Base-by-base conservation (phyloP, 2,888 invertebrate genomes). In the Brassicogethes aeneus region DNA sequence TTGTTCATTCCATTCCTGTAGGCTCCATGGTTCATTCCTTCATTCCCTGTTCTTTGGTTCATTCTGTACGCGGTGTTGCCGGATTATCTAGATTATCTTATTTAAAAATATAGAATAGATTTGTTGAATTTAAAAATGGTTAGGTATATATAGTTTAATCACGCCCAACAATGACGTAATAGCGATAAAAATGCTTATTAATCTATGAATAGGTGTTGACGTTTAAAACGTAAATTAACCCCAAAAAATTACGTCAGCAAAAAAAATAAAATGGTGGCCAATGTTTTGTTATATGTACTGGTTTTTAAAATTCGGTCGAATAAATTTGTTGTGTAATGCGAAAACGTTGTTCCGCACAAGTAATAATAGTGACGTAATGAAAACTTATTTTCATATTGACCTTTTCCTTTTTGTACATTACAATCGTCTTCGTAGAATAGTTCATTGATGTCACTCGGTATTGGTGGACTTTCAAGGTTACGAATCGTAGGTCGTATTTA, bases 381-480 rank as follows among this genome's bases (percentile, higher is more conserved):
- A 30, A 30, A 44, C 43, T 35, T 35, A 40, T 43, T 48, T 44
- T 45, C 39, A 49, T 40, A 47, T 46, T 50, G 42, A 55, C 53
- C 50, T 54, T 50, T 46, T 42, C 40, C 37, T 34, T 45, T 37
- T 46, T 45, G 47, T 44, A 42, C 50, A 46, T 52, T 55, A 17
- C 46, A 56, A 51, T 51, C 45, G 50, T 52, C 45, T 43, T 45
- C 46, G 50, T 49, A n/a, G n/a, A 23, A 23, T 10, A 51, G 51
- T 49, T 44, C 50, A 51, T 57, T 59, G 56, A 60, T 60, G 58
- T 59, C 57, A 59, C 59, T 49, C 53, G 44, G 44, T 47, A 52
- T 55, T 57, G 56, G 54, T 57, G 48, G 52, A 54, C 50, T 54
- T 59, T 61, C 61, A 61, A 61, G 61, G 61, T 61, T 61, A 58